phyloP scores from a whole-genome alignment of 92 coral and sea anemone species.

The Isaurus tuberculatus region DNA sequence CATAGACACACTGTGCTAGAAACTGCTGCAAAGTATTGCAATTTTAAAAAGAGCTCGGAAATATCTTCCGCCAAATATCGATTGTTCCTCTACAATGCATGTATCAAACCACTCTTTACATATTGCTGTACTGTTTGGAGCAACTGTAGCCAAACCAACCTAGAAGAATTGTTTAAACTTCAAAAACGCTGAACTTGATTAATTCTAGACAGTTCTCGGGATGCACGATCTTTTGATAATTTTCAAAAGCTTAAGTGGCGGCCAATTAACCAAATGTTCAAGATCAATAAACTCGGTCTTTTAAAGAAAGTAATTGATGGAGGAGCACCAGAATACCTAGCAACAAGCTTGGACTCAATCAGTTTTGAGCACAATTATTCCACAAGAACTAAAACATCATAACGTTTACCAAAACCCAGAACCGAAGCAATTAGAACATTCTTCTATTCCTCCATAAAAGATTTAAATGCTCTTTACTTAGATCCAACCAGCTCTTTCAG shows the following conservation, averaged over 20 bases:
- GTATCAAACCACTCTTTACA: constrained; percentile 19
- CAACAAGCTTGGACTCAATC: too few species aligned
- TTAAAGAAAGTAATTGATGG: too few species aligned
- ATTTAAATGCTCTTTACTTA: neutral
- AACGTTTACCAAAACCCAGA: too few species aligned
- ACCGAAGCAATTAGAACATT: too few species aligned
- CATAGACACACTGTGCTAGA: constrained; percentile 18
- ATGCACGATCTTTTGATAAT: constrained; percentile 47
- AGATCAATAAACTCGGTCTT: too few species aligned
- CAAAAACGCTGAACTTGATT: constrained; percentile 33
- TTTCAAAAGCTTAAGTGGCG: constrained; percentile 18
- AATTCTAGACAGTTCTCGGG: neutral
- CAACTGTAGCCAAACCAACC: constrained; percentile 56
- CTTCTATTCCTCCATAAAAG: too few species aligned
- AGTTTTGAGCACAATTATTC: too few species aligned
- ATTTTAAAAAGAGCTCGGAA: constrained; percentile 41
- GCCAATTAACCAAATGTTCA: too few species aligned
- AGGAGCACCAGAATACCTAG: too few species aligned
- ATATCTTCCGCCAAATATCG: constrained; percentile 46
- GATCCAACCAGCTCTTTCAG: neutral
- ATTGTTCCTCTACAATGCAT: constrained; percentile 28
- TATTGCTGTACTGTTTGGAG: constrained; percentile 51
- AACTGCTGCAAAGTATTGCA: constrained; percentile 47
- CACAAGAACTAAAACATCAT: too few species aligned
- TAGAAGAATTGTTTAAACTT: constrained; percentile 49